Conservation (phyloP, 2,113 vertebrate species). For the Chaetops frenatus region DNA sequence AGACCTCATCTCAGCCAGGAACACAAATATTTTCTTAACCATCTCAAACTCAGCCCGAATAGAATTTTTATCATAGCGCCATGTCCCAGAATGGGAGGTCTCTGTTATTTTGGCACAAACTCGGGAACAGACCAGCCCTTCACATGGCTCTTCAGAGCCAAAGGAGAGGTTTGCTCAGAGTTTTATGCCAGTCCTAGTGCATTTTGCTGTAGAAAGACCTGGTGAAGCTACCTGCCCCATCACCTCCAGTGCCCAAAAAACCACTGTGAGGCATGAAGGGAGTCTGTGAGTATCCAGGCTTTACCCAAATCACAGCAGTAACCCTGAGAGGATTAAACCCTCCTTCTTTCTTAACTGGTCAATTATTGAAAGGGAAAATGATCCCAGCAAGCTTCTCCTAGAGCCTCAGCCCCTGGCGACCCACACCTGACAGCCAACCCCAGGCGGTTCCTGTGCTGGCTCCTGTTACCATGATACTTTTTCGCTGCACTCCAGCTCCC, state of each 20-base stretch:
- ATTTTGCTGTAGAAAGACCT: background rate
- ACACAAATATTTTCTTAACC: constrained; percentile 33
- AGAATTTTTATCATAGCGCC: background rate
- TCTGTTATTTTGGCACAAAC: background rate
- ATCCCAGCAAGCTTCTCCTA: background rate
- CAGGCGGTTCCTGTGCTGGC: background rate
- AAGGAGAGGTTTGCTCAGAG: background rate
- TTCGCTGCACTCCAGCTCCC: background rate
- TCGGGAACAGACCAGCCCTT: background rate
- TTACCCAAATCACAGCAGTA: background rate
- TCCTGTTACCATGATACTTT: background rate
- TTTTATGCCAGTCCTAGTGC: background rate
- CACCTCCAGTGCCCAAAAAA: background rate
- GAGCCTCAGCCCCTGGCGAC: background rate
- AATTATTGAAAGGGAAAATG: background rate
- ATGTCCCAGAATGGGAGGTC: background rate
- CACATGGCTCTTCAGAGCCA: background rate
- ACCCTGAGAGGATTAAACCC: background rate
- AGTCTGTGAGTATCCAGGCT: fast-evolving
- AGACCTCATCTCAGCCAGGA: background rate
- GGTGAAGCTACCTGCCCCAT: background rate
- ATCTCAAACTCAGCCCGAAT: background rate
- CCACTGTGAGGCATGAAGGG: fast-evolving
- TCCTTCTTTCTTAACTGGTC: background rate
- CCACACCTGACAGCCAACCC: background rate